Percentiles rank a stretch among this genome's conserved stretches.
Evolutionary conservation across 2,888 invertebrate genomes (phyloP).

Genomic region (Nebria brevicollis): DNA sequence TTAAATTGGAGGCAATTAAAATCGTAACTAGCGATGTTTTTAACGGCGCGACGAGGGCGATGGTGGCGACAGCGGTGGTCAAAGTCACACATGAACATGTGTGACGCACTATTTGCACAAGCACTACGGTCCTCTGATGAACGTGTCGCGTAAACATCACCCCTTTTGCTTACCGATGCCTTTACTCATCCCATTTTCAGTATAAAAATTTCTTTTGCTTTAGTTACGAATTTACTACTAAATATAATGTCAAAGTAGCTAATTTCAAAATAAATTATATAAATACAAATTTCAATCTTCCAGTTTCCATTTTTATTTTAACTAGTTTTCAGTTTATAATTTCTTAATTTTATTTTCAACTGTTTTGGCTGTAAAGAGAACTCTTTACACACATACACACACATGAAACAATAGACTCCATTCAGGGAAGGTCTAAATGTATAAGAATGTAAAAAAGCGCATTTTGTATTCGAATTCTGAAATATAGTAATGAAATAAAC

Average conservation of each 20-base stretch:
- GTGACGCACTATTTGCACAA: slow-evolving; percentile 37
- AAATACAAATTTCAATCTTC: too few relatives aligned
- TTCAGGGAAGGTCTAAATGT: too few relatives aligned
- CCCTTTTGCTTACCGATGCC: background rate
- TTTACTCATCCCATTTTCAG: background rate
- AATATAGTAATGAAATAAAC: background rate
- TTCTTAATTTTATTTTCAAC: too few relatives aligned
- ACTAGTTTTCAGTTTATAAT: too few relatives aligned
- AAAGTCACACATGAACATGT: slow-evolving; percentile 38
- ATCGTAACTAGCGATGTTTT: slow-evolving; percentile 25
- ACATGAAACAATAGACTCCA: too few relatives aligned
- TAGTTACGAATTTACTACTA: background rate
- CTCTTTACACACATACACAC: too few relatives aligned
- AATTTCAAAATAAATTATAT: too few relatives aligned
- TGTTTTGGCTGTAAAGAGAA: too few relatives aligned
- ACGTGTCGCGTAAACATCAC: slow-evolving; percentile 21
- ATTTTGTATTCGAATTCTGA: too few relatives aligned
- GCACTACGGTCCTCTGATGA: background rate
- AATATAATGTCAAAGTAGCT: background rate
- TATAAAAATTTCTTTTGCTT: background rate
- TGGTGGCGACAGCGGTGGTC: slow-evolving; percentile 13
- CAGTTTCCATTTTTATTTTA: too few relatives aligned
- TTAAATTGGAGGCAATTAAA: slow-evolving; percentile 30
- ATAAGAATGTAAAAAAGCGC: too few relatives aligned
- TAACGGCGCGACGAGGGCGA: background rate